phyloP scores from a whole-genome alignment of 2,797 vertebrate species.

The Poecilia picta region DNA sequence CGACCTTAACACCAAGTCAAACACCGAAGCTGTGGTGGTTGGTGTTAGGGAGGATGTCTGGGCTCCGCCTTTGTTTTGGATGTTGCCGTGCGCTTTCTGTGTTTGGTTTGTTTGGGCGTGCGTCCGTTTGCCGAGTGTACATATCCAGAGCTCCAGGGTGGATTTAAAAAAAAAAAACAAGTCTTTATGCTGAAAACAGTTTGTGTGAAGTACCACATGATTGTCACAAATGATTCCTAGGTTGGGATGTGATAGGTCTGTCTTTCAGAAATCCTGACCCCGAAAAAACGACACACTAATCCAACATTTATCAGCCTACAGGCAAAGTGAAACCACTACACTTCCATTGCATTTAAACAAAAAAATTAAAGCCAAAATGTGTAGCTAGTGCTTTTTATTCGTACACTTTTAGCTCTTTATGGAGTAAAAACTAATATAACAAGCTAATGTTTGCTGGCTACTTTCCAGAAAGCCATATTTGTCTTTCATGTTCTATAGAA shows the following conservation, averaged over 20 bases:
- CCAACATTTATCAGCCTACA: background rate
- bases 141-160: slow-evolving; percentile 24
- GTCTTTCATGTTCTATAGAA: background rate
- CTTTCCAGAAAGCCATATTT: background rate
- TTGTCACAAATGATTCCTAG: slow-evolving; percentile 3
- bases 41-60: slow-evolving; percentile 12
- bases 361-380: background rate
- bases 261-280: background rate
- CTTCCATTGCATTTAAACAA: background rate
- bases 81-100: background rate
- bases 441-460: background rate
- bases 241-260: background rate
- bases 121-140: slow-evolving; percentile 41
- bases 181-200: slow-evolving; percentile 1
- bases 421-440: background rate
- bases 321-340: background rate
- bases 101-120: slow-evolving; percentile 35
- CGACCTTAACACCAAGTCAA: slow-evolving; percentile 37
- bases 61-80: slow-evolving; percentile 14
- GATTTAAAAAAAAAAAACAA: background rate
- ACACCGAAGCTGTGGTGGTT: slow-evolving; percentile 6
- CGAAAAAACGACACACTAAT: background rate
- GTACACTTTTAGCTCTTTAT: background rate
- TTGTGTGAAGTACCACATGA: slow-evolving; percentile 26
- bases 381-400: background rate